Evolutionary conservation across 2,797 vertebrate genomes (phyloP), one percentile per base, ranked within the genome.

Genomic region (Oceanodroma leucorhoa): DNA sequence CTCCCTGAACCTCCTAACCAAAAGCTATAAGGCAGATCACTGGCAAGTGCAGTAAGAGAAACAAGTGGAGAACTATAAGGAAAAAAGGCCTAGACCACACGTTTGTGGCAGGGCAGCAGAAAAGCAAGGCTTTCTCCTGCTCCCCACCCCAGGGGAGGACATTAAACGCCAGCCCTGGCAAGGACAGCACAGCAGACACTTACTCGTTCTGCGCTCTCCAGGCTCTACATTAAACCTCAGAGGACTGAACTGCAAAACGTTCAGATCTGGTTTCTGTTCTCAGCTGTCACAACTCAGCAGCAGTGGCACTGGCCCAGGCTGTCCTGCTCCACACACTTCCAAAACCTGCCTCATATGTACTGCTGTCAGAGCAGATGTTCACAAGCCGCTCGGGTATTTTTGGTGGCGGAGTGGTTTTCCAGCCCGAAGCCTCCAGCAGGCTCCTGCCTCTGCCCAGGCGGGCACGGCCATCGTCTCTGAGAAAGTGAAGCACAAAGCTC

Each of bases 391-490:
- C 0, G 1, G 24, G 15, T 60, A 15, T 36, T 66, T 46, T 50
- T 8, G 11, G 48, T 10, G 50, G 30, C 26, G 4, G 53, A 67
- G 61, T 0, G 1, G 38, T 34, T 93, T 83, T 48, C 53, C 60
- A 58, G 30, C 32, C 51, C 0, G 0, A 65, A 58, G 46, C 30
- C 66, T 85, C 34, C 69, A 73, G 43, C 38, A 38, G 54, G 32
- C 34, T 61, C 62, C 50, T 14, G 1, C 32, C n/a, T 14, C 40
- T 45, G 62, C 38, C 6, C 2, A 16, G n/a, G 27, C 0, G 0
- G 36, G n/a, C 76, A 55, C 0, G 0, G 61, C 9, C 50, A 14
- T 21, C 4, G 0, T 6, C 40, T 72, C 8, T 5, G 36, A 17
- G 14, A 45, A 6, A 0, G 15, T 0, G 19, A 75, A 32, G 20